phyloP scores from a whole-genome alignment of 1,140 invertebrate species.

The Venustaconcha ellipsiformis region DNA sequence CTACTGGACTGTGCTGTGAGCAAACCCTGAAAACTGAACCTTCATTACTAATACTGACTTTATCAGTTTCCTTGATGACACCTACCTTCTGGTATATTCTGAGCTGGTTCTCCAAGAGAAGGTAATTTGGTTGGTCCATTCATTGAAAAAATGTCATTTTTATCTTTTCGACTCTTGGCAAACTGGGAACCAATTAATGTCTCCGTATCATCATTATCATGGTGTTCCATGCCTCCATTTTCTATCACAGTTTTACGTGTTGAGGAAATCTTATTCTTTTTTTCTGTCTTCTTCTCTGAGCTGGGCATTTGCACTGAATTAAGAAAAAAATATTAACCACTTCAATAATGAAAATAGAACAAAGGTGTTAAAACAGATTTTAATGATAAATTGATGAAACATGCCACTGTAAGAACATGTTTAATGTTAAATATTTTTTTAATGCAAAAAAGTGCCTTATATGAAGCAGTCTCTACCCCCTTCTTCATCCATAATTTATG shows the following conservation, averaged over 20 bases:
- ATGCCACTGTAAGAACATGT: no score
- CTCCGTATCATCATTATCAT: constrained; percentile 48
- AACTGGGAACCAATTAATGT: constrained; percentile 50
- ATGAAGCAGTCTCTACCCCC: no score
- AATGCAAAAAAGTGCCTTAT: no score
- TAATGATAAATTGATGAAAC: no score
- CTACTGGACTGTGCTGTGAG: no score
- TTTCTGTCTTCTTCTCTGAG: constrained; percentile 38
- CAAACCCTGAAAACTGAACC: background rate
- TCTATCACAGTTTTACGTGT: constrained; percentile 50
- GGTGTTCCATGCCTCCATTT: constrained; percentile 46
- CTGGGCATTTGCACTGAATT: constrained; percentile 37
- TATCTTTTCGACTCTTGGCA: constrained; percentile 35
- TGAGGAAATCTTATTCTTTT: constrained; percentile 44
- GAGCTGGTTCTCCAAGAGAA: constrained; percentile 28
- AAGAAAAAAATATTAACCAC: constrained; percentile 10
- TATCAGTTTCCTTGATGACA: background rate
- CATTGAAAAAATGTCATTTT: constrained; percentile 32
- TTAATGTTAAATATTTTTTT: no score
- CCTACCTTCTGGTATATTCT: constrained; percentile 40
- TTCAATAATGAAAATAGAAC: background rate
- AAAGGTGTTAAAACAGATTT: background rate
- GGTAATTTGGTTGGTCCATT: constrained; percentile 36
- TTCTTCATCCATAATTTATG: no score
- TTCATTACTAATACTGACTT: background rate